Conservation (phyloP, 2,797 vertebrate species). For the Cyclura pinguis region DNA sequence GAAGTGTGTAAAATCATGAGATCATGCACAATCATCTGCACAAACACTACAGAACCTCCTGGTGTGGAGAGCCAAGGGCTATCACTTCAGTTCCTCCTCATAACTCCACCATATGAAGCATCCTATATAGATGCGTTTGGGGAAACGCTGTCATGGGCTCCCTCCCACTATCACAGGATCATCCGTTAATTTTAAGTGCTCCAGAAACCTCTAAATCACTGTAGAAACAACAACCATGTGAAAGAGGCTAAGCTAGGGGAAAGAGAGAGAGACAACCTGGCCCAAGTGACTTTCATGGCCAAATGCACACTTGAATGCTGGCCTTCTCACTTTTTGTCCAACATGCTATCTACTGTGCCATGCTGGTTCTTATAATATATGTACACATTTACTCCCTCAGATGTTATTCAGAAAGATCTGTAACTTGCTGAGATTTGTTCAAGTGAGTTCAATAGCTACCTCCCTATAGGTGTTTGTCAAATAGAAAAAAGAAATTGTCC, state of each 20-base stretch:
- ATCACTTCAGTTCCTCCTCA: too few species aligned
- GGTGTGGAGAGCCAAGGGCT: too few species aligned
- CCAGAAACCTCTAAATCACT: too few species aligned
- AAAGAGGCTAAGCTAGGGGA: background rate
- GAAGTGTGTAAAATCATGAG: too few species aligned
- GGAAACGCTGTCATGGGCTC: too few species aligned
- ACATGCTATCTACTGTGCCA: background rate
- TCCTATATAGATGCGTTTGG: too few species aligned
- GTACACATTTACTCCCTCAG: background rate
- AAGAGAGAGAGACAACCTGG: background rate
- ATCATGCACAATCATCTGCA: too few species aligned
- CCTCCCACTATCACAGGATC: too few species aligned
- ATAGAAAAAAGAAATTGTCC: background rate
- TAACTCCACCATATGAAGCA: too few species aligned
- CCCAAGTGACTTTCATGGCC: background rate
- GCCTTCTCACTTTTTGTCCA: background rate
- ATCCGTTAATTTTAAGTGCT: too few species aligned
- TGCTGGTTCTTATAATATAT: background rate
- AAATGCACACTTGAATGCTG: background rate
- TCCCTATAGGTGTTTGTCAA: background rate
- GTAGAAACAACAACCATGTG: background rate
- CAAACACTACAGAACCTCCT: too few species aligned
- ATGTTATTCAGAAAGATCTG: background rate
- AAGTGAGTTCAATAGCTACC: background rate
- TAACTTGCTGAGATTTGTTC: background rate